phyloP scores from a whole-genome alignment of 2,888 invertebrate species.

The Cosmia pyralina region DNA sequence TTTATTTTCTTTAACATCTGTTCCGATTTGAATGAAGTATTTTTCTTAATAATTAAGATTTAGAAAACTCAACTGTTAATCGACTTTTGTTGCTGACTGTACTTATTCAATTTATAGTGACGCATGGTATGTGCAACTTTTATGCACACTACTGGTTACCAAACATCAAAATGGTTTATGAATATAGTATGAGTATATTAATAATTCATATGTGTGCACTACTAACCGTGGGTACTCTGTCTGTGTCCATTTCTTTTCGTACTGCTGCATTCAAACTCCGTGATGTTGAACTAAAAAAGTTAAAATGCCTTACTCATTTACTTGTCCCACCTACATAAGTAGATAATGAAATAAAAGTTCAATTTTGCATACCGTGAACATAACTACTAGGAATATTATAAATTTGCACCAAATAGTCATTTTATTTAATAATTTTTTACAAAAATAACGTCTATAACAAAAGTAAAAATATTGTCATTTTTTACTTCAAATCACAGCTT shows the following conservation, averaged over 20 bases:
- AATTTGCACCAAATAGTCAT: slow-evolving; percentile 44
- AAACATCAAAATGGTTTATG: background rate
- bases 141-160: too few species aligned
- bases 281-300: slow-evolving; percentile 50
- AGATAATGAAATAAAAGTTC: background rate
- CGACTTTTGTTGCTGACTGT: too few species aligned
- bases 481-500: too few species aligned
- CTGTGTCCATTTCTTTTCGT: slow-evolving; percentile 20
- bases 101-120: too few species aligned
- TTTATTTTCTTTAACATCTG: too few species aligned
- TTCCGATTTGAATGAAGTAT: too few species aligned
- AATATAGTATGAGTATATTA: too few species aligned
- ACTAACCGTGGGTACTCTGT: slow-evolving; percentile 28
- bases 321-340: background rate
- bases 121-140: too few species aligned
- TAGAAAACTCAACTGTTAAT: too few species aligned
- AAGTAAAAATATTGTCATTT: slow-evolving; percentile 20
- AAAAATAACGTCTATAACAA: slow-evolving; percentile 19
- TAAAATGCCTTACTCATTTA: background rate
- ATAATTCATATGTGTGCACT: background rate
- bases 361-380: slow-evolving; percentile 43
- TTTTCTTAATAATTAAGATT: too few species aligned
- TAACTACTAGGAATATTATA: slow-evolving; percentile 39
- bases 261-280: slow-evolving; percentile 53
- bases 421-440: background rate